Percentiles rank a stretch among this genome's conserved stretches.
phyloP scores from a whole-genome alignment of 92 coral and sea anemone species.

The Diadumene lineata region DNA sequence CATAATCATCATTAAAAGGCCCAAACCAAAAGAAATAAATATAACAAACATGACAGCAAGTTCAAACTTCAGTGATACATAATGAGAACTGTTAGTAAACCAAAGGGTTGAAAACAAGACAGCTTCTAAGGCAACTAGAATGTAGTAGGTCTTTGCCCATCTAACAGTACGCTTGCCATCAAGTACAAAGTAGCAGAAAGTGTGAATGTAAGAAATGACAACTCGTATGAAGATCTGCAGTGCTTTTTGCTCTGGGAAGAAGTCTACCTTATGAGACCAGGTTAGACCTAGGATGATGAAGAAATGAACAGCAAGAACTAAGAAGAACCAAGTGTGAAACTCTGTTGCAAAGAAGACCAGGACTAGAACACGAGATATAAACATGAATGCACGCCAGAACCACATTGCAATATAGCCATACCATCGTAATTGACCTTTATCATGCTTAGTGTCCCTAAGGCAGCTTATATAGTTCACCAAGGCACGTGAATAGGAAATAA shows the following conservation, averaged over 20 bases:
- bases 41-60: constrained; percentile 65
- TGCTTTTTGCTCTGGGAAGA: constrained; percentile 58
- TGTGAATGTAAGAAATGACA: constrained; percentile 69
- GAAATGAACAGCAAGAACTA: constrained; percentile 54
- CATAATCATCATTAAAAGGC: constrained; percentile 60
- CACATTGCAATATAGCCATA: constrained; percentile 80
- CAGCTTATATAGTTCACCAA: constrained; percentile 67
- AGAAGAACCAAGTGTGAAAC: constrained; percentile 69
- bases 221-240: constrained; percentile 69
- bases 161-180: constrained; percentile 61
- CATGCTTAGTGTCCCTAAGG: constrained; percentile 72
- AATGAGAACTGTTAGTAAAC: constrained; percentile 58
- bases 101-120: constrained; percentile 62
- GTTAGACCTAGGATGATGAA: constrained; percentile 42
- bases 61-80: constrained; percentile 55
- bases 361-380: constrained; percentile 66
- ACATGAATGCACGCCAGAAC: constrained; percentile 82
- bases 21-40: constrained; percentile 43
- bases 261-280: constrained; percentile 56
- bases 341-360: constrained; percentile 83
- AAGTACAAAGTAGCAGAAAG: constrained; percentile 71
- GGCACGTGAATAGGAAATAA: constrained; percentile 82
- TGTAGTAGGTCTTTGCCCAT: constrained; percentile 71
- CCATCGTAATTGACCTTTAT: constrained; percentile 80
- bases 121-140: constrained; percentile 55